Conservation (phyloP, 2,888 invertebrate genomes). For the Apodemia zela region DNA sequence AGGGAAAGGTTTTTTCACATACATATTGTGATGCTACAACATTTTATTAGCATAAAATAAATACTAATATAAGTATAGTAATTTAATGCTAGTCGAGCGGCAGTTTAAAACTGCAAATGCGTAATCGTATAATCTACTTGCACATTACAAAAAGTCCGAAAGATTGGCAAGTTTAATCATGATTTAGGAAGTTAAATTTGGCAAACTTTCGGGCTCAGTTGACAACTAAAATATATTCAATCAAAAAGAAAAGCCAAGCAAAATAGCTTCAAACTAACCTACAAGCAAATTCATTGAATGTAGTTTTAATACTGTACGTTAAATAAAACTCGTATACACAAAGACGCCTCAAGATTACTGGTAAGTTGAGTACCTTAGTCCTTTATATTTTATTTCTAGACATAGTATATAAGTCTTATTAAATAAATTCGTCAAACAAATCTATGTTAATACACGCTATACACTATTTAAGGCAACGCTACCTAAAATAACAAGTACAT, state of each 20-base stretch:
- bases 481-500: constrained; percentile 10
- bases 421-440: constrained; percentile 15
- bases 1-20: no score
- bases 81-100: neutral
- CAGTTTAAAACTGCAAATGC: neutral
- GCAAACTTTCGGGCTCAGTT: neutral
- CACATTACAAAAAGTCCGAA: neutral
- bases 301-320: constrained; percentile 11
- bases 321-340: constrained; percentile 11
- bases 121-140: neutral
- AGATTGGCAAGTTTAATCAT: neutral
- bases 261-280: constrained; percentile 5
- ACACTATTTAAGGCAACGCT: constrained; percentile 16
- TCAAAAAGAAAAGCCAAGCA: neutral
- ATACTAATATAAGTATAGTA: neutral
- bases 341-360: constrained; percentile 8
- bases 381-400: neutral
- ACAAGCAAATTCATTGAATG: neutral
- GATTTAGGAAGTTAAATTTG: no score
- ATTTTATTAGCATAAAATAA: neutral
- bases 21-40: no score
- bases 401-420: constrained; percentile 8
- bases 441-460: constrained; percentile 10
- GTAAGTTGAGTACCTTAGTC: neutral
- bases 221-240: neutral